Base-by-base conservation (phyloP, 2,888 invertebrate species). In the Andrena bicolor region DNA sequence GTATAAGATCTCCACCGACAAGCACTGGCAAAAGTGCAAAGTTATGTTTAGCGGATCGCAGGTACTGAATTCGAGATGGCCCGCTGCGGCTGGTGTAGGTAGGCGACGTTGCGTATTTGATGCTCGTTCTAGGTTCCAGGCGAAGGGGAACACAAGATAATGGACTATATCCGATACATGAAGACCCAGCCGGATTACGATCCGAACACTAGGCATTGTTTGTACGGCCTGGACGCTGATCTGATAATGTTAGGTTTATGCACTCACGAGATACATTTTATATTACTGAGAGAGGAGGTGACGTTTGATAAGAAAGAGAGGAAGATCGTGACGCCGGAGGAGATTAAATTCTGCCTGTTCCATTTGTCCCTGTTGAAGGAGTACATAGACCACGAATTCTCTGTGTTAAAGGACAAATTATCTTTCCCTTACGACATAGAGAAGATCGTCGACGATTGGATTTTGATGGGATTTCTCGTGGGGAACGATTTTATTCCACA, bases 401-500 rank as follows among this genome's bases (percentile, higher is more conserved):
- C 96, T 80, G 90, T 94, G 0, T 92, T 98, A n/a, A 96, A 96
- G 91, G 94, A 95, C 7, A 95, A 95, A 20, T 92, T 98, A 7
- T 94, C 96, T 0, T 98, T 99, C 93, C 94, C 95, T 0, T 99
- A 96, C 93, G 97, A 99, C 93, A 95, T 99, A 88, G 98, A 99
- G 92, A 96, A 96, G 85, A 96, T 99, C 72, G 98, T 99, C 32
- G 99, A 99, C 92, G 99, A 99, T 94, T 99, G 99, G 99, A 97
- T 99, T 35, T 94, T 99, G 23, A 98, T 99, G 98, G 98, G 99
- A 0, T 99, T 99, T 93, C 94, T 99, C 30, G 98, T 99, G 13
- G 99, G 99, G 84, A 99, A 99, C 93, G 99, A 99, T 94, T 99
- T 99, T 94, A 98, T 99, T 90, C 99, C 99, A 0, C 96, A 99